Evolutionary conservation across 2,113 vertebrate species (phyloP).

Genomic region (Helogale parvula): DNA sequence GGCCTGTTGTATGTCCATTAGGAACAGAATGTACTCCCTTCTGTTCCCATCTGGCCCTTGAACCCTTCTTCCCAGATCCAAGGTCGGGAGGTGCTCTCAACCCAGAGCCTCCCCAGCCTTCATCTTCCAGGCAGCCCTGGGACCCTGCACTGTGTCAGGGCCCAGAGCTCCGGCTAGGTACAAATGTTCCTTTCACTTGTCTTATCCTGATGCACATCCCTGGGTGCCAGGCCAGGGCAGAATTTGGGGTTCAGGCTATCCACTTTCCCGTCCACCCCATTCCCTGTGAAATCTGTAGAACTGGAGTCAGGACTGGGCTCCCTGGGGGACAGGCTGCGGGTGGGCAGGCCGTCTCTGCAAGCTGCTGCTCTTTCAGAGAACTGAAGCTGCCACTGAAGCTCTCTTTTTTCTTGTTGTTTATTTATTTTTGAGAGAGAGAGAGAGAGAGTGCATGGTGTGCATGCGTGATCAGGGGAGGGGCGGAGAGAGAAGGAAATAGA

Average conservation of each 20-base stretch:
- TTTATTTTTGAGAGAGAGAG: too few relatives aligned
- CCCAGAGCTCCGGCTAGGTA: not conserved
- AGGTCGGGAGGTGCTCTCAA: not conserved
- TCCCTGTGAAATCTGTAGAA: not conserved
- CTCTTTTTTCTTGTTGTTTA: not conserved
- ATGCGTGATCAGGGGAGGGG: too few relatives aligned
- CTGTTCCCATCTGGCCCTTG: not conserved
- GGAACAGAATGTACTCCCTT: not conserved
- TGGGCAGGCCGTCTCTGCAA: not conserved
- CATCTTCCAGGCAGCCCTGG: not conserved
- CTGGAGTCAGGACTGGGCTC: not conserved
- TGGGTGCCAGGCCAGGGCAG: too few relatives aligned
- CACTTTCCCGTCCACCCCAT: not conserved
- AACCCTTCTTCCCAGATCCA: not conserved
- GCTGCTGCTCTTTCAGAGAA: not conserved
- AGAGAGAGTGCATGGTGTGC: too few relatives aligned
- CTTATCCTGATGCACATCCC: not conserved
- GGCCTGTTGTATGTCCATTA: not conserved
- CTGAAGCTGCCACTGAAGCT: too few relatives aligned
- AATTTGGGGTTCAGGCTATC: not conserved
- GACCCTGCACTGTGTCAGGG: not conserved
- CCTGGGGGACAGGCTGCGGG: too few relatives aligned
- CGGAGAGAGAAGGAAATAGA: too few relatives aligned
- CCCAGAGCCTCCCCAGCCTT: not conserved
- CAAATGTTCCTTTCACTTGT: not conserved